Conservation (phyloP, 2,113 vertebrate genomes). For the Asarcornis scutulata region DNA sequence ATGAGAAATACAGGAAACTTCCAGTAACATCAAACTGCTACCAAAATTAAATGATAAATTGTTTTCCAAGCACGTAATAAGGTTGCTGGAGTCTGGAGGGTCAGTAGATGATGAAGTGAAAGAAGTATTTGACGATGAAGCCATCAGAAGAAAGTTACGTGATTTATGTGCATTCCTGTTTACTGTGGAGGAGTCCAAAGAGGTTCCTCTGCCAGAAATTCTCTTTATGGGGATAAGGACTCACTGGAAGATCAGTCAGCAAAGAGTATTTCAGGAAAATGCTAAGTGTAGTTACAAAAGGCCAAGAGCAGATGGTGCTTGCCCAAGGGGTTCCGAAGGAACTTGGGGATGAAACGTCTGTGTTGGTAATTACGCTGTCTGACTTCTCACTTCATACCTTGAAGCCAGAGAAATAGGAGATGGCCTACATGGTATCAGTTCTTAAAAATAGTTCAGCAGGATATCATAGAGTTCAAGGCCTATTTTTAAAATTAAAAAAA, state of each 20-base stretch:
- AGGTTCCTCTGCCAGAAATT: not conserved
- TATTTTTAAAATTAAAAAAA: not conserved
- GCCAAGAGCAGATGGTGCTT: conserved; percentile 41
- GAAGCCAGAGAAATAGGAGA: not conserved
- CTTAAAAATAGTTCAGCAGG: conserved; percentile 17
- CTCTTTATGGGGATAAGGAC: not conserved
- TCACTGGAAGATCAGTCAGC: not conserved
- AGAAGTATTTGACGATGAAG: conserved; percentile 13
- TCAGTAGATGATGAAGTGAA: not conserved
- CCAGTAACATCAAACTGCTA: not conserved
- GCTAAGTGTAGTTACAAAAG: conserved; percentile 12
- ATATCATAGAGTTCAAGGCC: not conserved
- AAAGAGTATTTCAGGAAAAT: conserved; percentile 10
- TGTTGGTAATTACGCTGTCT: not conserved
- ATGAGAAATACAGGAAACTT: not conserved
- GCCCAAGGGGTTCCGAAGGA: conserved; percentile 2
- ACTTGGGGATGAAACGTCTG: fast-evolving
- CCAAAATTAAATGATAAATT: not conserved
- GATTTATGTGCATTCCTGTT: not conserved
- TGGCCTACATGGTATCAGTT: not conserved
- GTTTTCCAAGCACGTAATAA: not conserved
- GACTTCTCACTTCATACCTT: not conserved
- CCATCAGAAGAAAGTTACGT: not conserved
- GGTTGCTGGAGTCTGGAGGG: not conserved
- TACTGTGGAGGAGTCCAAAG: not conserved